These are phyloP conservation scores for Dryococelus australis DNA, from an alignment of 2,888 invertebrate genomes.

Conservation along the genomic window DNA sequence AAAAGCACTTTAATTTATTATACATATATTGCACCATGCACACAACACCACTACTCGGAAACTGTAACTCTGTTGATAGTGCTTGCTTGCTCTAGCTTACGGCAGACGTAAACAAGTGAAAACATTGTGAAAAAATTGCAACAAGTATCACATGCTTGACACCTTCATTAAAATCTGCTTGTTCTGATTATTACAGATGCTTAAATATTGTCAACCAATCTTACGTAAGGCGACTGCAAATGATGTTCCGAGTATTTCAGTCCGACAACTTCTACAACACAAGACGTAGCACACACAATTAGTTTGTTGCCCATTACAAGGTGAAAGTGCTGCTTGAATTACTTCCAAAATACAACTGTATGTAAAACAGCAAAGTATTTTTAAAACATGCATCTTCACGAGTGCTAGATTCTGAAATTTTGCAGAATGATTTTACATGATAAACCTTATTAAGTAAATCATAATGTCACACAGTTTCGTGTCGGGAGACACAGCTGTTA, in stretches of 20 bases:
- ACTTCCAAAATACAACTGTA: not conserved
- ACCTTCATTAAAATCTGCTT: not conserved
- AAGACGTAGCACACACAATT: conserved; percentile 8
- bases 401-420: not conserved
- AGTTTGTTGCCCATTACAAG: not conserved
- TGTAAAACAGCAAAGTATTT: not conserved
- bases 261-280: conserved; percentile 10
- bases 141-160: conserved; percentile 4
- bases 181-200: not conserved
- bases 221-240: conserved; percentile 16
- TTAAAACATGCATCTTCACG: not conserved
- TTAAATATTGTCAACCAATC: conserved; percentile 5
- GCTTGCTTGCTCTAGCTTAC: not conserved
- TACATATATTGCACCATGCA: not conserved
- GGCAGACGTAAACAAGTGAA: not conserved
- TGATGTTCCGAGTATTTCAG: conserved; percentile 1
- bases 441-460: not conserved
- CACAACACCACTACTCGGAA: not conserved
- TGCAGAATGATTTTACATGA: not conserved
- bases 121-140: not conserved
- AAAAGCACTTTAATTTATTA: not conserved
- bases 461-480: not conserved
- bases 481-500: not conserved
- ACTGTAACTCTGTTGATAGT: not conserved
- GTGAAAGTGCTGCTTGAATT: not conserved